phyloP scores from a whole-genome alignment of 2,113 vertebrate species.

The Phoenicopterus ruber region DNA sequence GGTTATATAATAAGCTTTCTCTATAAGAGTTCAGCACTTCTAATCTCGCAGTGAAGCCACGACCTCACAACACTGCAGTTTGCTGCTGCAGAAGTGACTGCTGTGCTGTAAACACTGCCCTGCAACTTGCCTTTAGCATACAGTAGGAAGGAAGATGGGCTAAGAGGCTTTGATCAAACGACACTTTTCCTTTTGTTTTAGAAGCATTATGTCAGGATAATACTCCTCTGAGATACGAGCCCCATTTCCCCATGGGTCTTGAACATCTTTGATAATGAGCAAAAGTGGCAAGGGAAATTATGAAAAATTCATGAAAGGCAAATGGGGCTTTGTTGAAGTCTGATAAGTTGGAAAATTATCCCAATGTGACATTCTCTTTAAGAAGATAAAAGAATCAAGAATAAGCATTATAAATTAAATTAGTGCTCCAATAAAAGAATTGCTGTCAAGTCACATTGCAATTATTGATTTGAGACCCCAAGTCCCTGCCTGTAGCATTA shows the following conservation, averaged over 20 bases:
- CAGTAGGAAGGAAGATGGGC: neutral
- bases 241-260: conserved; percentile 59
- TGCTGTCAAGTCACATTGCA: conserved; percentile 60
- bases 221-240: conserved; percentile 36
- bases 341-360: conserved; percentile 68
- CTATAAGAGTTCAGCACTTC: neutral
- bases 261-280: conserved; percentile 67
- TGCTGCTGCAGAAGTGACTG: neutral
- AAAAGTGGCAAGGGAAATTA: conserved; percentile 68
- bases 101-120: neutral
- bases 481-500: conserved; percentile 38
- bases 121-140: neutral
- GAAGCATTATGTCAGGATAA: conserved; percentile 58
- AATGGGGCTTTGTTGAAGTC: conserved; percentile 67
- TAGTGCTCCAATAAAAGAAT: conserved; percentile 53
- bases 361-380: conserved; percentile 67
- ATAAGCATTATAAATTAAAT: conserved; percentile 70
- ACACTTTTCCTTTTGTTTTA: conserved; percentile 61
- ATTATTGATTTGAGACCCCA: conserved; percentile 62
- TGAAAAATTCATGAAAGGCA: conserved; percentile 70
- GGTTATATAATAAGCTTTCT: neutral
- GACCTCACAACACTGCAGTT: neutral
- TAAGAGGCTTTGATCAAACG: conserved; percentile 60
- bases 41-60: neutral
- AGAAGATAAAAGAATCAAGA: conserved; percentile 65